Evolutionary conservation across 1,140 invertebrate genomes (phyloP), one percentile per base, ranked within the genome.

Genomic region (Brachystomella parvula): DNA sequence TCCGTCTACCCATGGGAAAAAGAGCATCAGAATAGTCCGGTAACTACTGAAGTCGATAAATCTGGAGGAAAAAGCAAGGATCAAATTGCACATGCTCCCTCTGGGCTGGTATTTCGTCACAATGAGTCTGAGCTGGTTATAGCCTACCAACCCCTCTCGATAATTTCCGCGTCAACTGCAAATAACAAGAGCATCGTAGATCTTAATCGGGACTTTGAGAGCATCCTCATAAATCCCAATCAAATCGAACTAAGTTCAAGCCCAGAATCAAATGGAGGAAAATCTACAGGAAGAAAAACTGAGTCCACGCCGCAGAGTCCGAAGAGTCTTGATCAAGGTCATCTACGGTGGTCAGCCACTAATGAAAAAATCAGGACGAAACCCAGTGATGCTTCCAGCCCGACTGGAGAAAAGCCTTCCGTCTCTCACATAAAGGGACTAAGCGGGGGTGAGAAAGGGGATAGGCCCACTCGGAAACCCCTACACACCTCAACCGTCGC

Each of bases 1-100:
- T 47, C 66, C 3, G 69, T 73, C 0, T 73, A 73, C 44, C 72
- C 72, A 3, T 73, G 72, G 72, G 57, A 73, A 32, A 47, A 57
- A 56, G 65, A 65, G 21, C 6, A 57, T 6, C 6, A 21, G 53
- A 21, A 21, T 9, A 57, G 21, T 29, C 28, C 12, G n/a, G 53
- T 12, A 21, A 21, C 21, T 12, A 24, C 53, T n/a, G 53, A 57
- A 57, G 24, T 15, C 53, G 21, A 24, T 24, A 57, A 57, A 29
- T 57, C 53, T 12, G 6, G n/a, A 57, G 9, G 53, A 57, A 9
- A 57, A 9, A 57, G 53, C 9, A 57, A 24, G 12, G 24, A 57
- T 29, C 24, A 9, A 57, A 24, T n/a, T 12, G n/a, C 53, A 57
- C 28, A n/a, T 57, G n/a, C 53, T 9, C 53, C 9, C 9, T 57